A percentile compares a stretch with the other conserved stretches of the same genome.
Evolutionary conservation across 2,797 vertebrate species (phyloP).

Genomic region (Sebastolobus alascanus): DNA sequence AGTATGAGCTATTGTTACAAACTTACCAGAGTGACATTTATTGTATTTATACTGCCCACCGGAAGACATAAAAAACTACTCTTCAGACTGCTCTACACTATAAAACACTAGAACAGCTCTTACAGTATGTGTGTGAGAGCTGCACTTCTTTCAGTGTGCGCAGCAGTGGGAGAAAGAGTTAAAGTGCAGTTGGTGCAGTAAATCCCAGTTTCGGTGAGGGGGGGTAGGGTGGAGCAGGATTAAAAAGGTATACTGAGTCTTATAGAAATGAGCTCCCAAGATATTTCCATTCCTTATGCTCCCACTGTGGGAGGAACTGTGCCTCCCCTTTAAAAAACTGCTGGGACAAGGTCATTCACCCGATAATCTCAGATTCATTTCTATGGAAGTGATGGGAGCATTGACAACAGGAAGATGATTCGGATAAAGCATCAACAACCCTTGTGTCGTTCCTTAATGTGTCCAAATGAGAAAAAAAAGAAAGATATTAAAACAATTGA

Average conservation of each 20-base stretch:
- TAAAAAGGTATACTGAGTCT: slow-evolving; percentile 65
- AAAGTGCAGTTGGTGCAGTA: slow-evolving; percentile 65
- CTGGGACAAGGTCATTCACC: slow-evolving; percentile 46
- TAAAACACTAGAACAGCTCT: slow-evolving; percentile 23
- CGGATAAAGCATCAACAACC: not conserved
- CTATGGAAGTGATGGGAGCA: slow-evolving; percentile 12
- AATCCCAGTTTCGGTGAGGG: slow-evolving; percentile 60
- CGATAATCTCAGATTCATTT: slow-evolving; percentile 25
- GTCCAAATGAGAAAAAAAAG: not conserved
- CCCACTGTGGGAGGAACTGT: slow-evolving; percentile 23
- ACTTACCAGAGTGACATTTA: slow-evolving; percentile 15
- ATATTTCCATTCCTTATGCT: slow-evolving; percentile 56
- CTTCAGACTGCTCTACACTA: not conserved
- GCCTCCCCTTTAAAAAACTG: slow-evolving; percentile 13
- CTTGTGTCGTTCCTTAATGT: not conserved
- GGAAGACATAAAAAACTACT: slow-evolving; percentile 5
- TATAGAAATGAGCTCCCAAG: slow-evolving; percentile 56
- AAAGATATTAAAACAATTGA: not conserved
- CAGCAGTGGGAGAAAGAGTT: slow-evolving; percentile 43
- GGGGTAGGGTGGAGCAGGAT: slow-evolving; percentile 51
- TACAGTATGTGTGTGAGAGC: slow-evolving; percentile 3
- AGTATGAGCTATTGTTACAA: slow-evolving; percentile 32
- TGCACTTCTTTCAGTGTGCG: slow-evolving; percentile 30
- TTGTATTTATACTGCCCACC: slow-evolving; percentile 7
- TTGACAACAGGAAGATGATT: slow-evolving; percentile 1